Percentiles rank a stretch among this genome's conserved stretches.
Evolutionary conservation across 1,140 invertebrate species (phyloP).

Genomic region (Nasonia giraulti): DNA sequence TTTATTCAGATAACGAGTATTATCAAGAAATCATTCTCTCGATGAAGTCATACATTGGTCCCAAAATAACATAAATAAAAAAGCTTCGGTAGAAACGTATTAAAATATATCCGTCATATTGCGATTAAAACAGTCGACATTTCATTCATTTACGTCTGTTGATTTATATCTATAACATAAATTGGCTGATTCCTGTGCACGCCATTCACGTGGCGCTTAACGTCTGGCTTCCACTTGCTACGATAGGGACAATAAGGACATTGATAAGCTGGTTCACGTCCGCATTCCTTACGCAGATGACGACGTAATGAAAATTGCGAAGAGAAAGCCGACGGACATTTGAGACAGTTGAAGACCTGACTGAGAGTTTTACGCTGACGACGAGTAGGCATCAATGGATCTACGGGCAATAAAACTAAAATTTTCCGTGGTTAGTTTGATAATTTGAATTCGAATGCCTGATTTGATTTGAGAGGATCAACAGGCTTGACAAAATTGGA

Average conservation of each 20-base stretch:
- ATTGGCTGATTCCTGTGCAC: constrained; percentile 61
- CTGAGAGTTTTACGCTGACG: background rate
- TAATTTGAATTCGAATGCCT: background rate
- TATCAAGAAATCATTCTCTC: background rate
- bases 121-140: no score
- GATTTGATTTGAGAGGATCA: background rate
- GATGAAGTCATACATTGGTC: background rate
- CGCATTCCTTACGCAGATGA: constrained; percentile 81
- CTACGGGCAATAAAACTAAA: constrained; percentile 1
- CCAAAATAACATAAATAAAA: background rate
- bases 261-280: constrained; percentile 76
- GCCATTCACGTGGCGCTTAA: constrained; percentile 65
- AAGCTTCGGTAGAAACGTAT: no score
- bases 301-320: constrained; percentile 72
- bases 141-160: no score
- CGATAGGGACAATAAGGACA: constrained; percentile 76
- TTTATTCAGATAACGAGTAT: background rate
- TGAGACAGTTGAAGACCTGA: constrained; percentile 52
- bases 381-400: background rate
- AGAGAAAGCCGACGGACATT: constrained; percentile 75
- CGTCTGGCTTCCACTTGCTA: constrained; percentile 70
- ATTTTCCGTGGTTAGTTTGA: background rate
- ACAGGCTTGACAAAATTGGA: background rate
- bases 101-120: no score
- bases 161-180: constrained; percentile 51